Conservation (phyloP, 2,888 invertebrate genomes). For the Zygothrica quintamaculata region DNA sequence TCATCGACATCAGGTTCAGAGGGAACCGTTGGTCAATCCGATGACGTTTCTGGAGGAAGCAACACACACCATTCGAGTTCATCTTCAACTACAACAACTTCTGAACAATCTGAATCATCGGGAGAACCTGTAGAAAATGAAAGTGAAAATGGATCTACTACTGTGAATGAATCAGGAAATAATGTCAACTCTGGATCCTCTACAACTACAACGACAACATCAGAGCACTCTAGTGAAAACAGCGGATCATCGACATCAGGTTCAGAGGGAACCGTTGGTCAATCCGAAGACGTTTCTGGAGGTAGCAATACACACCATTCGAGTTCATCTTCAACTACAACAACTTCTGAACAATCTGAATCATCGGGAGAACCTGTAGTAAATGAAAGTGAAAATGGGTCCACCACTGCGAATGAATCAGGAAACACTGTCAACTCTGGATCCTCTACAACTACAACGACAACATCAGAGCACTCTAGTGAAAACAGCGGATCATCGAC, state of each 20-base stretch:
- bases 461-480: not conserved
- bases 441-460: slow-evolving; percentile 7
- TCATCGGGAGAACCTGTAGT: not conserved
- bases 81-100: slow-evolving; percentile 10
- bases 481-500: too few species aligned
- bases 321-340: slow-evolving; percentile 10
- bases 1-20: not conserved
- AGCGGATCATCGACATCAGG: not conserved
- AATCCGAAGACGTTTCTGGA: not conserved
- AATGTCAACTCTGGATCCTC: slow-evolving; percentile 2
- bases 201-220: slow-evolving; percentile 5
- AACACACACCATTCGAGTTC: not conserved
- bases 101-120: not conserved
- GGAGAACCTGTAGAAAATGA: not conserved
- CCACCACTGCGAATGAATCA: slow-evolving; percentile 3
- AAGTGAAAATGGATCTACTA: not conserved
- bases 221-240: not conserved
- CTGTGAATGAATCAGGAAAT: not conserved
- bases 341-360: slow-evolving; percentile 13
- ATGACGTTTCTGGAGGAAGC: not conserved
- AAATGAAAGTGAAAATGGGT: not conserved
- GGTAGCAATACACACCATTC: not conserved
- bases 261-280: not conserved
- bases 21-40: not conserved
- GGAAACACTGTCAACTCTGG: slow-evolving; percentile 7